Percentiles rank a stretch among this genome's conserved stretches.
Conservation (phyloP, 2,113 vertebrate species). For the Picathartes gymnocephalus region DNA sequence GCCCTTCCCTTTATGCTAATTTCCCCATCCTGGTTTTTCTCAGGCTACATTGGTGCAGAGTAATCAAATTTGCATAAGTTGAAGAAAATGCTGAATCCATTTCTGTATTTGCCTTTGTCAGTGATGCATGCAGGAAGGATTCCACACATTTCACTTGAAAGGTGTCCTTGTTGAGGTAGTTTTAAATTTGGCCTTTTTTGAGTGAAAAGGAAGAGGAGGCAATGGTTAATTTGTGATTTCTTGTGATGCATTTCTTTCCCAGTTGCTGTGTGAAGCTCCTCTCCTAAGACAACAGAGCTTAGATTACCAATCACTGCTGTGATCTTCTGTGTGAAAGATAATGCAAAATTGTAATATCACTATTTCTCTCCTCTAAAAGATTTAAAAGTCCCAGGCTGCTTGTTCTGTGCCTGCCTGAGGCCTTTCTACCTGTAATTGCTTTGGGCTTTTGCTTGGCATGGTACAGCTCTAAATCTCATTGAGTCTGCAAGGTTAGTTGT, state of each 20-base stretch:
- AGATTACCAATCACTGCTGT: background rate
- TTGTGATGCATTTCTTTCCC: background rate
- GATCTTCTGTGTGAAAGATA: conserved; percentile 11
- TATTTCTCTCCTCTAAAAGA: conserved; percentile 46
- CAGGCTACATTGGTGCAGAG: background rate
- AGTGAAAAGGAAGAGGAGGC: background rate
- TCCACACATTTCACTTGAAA: background rate
- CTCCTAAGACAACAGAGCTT: background rate
- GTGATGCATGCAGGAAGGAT: background rate
- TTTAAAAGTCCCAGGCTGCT: conserved; percentile 52
- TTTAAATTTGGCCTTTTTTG: background rate
- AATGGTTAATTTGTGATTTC: background rate
- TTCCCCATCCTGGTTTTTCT: background rate
- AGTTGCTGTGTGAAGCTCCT: background rate
- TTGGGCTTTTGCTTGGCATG: conserved; percentile 39
- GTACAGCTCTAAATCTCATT: conserved; percentile 42
- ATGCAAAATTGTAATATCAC: conserved; percentile 30
- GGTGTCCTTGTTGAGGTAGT: background rate
- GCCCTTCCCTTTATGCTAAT: background rate
- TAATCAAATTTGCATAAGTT: conserved; percentile 40
- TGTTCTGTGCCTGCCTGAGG: conserved; percentile 46
- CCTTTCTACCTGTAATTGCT: conserved; percentile 67
- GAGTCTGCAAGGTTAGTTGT: conserved; percentile 14
- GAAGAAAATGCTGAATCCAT: conserved; percentile 15
- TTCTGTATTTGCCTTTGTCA: background rate